Percentiles rank a stretch among this genome's conserved stretches.
These are phyloP conservation scores for Rhizomys pruinosus DNA, from an alignment of 2,113 vertebrate genomes.

Conservation along the genomic window DNA sequence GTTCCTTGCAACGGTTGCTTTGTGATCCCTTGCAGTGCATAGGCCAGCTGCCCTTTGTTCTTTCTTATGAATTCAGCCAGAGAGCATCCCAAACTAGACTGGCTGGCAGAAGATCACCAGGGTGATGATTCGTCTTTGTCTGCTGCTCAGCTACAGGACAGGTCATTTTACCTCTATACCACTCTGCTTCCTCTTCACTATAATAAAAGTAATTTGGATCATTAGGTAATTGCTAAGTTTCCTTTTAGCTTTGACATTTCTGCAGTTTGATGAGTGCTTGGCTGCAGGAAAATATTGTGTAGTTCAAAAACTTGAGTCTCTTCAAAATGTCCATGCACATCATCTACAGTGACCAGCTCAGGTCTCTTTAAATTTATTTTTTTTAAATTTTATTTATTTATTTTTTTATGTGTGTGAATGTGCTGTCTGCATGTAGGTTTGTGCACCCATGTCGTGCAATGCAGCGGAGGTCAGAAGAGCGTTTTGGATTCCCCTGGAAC, in stretches of 20 bases:
- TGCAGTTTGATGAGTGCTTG: slow-evolving; percentile 48
- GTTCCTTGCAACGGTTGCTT: not conserved
- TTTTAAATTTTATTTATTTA: no score
- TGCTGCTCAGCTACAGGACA: slow-evolving; percentile 33
- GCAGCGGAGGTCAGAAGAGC: no score
- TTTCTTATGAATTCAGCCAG: not conserved
- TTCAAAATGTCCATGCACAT: not conserved
- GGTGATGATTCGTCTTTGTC: slow-evolving; percentile 23
- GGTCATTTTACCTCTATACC: slow-evolving; percentile 56
- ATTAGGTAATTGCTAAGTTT: slow-evolving; percentile 66
- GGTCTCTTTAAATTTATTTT: not conserved
- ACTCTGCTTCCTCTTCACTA: slow-evolving; percentile 56
- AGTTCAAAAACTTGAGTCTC: slow-evolving; percentile 52
- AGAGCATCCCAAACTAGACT: not conserved
- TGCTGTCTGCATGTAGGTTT: no score
- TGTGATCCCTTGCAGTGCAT: not conserved
- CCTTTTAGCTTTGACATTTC: slow-evolving; percentile 54
- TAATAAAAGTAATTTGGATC: slow-evolving; percentile 67
- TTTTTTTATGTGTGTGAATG: no score
- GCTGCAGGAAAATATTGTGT: slow-evolving; percentile 39
- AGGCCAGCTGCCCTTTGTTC: not conserved
- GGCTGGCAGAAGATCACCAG: not conserved
- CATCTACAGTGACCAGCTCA: not conserved
- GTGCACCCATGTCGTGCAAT: no score
- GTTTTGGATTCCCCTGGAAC: no score